Base-by-base conservation (phyloP, 2,888 invertebrate species). In the Eretmocerus hayati region DNA sequence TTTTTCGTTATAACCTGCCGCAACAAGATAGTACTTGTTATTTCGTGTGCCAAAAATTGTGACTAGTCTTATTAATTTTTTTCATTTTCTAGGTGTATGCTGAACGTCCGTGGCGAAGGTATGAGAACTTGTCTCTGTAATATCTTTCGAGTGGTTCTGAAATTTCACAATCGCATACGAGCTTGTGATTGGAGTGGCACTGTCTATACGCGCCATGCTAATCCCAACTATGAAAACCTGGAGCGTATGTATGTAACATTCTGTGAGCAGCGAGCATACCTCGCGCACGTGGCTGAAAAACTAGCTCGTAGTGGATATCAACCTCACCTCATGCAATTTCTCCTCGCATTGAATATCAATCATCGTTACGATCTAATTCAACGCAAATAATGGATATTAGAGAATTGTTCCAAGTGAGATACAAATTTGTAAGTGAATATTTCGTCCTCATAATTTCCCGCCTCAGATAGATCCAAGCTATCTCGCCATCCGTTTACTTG, bases 131-230 rank as follows among this genome's bases (percentile, higher is more conserved):
- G 84, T 0, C 72, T 89, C 30, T 80, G 84, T 46, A 83, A 82
- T 65, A 81, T 86, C 16, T 85, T 87, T 60, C 80, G 80, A 41
- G 80, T 87, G 6, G 81, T 85, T 31, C 66, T 88, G 55, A 83
- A 85, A 61, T 85, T 84, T 60, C 83, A 83, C 62, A 76, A 82
- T 47, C 78, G 80, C 54, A 66, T 84, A 42, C 63, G 70, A 61
- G 76, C 67, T 57, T 79, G 80, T 19, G 74, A 75, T 57, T 84
- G 84, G 84, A 72, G 71, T 20, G 75, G 5, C 9, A 11, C 19
- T 9, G 3, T 11, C 19, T 6, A 26, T 26, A 9, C 26, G 26
- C 26, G 26, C 11, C 26, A 26, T 11, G 15, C 37, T 3, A n/a
- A 19, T 6, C 74, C 81, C 1, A 81, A 77, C 65, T 84, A 77